These are phyloP conservation scores for Eptesicus fuscus DNA, from an alignment of 2,113 vertebrate genomes.

Conservation along the genomic window DNA sequence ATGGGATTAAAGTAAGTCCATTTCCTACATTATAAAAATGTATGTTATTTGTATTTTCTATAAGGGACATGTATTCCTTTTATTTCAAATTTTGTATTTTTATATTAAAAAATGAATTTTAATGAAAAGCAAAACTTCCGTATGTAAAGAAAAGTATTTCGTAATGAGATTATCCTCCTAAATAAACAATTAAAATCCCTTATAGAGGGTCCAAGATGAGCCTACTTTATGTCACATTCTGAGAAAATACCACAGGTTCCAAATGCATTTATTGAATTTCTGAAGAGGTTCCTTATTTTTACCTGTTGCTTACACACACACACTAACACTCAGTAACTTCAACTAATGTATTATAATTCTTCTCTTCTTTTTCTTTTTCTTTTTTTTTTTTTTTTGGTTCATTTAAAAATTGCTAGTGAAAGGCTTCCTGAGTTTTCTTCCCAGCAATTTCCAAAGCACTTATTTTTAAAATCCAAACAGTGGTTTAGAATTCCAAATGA, in stretches of 20 bases:
- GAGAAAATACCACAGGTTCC: neutral
- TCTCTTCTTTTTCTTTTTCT: neutral
- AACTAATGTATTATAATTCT: constrained; percentile 18
- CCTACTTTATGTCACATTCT: neutral
- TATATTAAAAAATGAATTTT: neutral
- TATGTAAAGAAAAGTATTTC: neutral
- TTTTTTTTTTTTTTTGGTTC: neutral
- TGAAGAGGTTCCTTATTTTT: constrained; percentile 5
- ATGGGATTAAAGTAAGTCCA: neutral
- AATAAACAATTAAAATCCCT: constrained; percentile 8
- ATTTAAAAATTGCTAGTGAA: constrained; percentile 56
- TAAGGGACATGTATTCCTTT: neutral
- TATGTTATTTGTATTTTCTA: neutral
- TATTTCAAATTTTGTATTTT: constrained; percentile 8
- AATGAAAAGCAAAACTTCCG: constrained; percentile 3
- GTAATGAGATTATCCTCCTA: neutral
- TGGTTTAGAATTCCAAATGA: constrained; percentile 66
- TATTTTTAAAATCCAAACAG: constrained; percentile 60
- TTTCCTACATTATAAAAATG: neutral
- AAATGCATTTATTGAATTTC: constrained; percentile 23
- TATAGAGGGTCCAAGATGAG: neutral
- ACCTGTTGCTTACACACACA: neutral
- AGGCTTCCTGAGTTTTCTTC: constrained; percentile 61
- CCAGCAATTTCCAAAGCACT: constrained; percentile 55
- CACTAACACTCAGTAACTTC: neutral